These are phyloP conservation scores for Melinaea menophilus DNA, from an alignment of 2,888 invertebrate species.

Conservation along the genomic window DNA sequence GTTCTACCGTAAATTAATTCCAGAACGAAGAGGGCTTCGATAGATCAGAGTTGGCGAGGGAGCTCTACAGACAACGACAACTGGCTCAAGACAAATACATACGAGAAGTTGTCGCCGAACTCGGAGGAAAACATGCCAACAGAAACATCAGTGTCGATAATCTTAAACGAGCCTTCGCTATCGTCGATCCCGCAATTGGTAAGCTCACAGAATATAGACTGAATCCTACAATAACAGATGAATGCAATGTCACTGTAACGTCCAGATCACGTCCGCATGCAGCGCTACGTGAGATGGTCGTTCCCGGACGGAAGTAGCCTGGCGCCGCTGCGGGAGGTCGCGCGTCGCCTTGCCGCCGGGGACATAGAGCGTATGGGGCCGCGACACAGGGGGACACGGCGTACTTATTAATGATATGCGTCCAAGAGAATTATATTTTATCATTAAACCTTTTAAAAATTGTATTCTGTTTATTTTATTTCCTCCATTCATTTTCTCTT, in stretches of 20 bases:
- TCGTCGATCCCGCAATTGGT: slow-evolving; percentile 69
- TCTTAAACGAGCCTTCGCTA: slow-evolving; percentile 55
- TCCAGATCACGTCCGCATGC: slow-evolving; percentile 70
- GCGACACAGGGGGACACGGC: slow-evolving; percentile 42
- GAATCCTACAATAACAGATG: not conserved
- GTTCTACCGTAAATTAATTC: not conserved
- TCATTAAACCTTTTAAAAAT: not conserved
- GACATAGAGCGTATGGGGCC: slow-evolving; percentile 67
- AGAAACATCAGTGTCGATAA: slow-evolving; percentile 46
- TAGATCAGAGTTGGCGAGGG: slow-evolving; percentile 62
- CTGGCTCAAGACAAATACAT: slow-evolving; percentile 68
- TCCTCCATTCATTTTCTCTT: too few relatives aligned
- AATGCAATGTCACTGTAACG: not conserved
- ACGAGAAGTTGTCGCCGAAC: slow-evolving; percentile 61
- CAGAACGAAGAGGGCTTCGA: slow-evolving; percentile 74
- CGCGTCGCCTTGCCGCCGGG: slow-evolving; percentile 59
- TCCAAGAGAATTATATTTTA: not conserved
- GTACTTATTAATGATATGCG: slow-evolving; percentile 20
- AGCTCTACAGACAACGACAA: slow-evolving; percentile 65
- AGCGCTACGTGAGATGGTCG: slow-evolving; percentile 69
- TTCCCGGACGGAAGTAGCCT: slow-evolving; percentile 53
- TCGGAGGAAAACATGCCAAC: slow-evolving; percentile 47
- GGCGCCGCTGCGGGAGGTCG: slow-evolving; percentile 52
- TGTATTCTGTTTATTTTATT: too few relatives aligned
- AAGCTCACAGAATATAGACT: not conserved